These are phyloP conservation scores for Ennomos quercinarius DNA, from an alignment of 2,888 invertebrate genomes.

Conservation along the genomic window DNA sequence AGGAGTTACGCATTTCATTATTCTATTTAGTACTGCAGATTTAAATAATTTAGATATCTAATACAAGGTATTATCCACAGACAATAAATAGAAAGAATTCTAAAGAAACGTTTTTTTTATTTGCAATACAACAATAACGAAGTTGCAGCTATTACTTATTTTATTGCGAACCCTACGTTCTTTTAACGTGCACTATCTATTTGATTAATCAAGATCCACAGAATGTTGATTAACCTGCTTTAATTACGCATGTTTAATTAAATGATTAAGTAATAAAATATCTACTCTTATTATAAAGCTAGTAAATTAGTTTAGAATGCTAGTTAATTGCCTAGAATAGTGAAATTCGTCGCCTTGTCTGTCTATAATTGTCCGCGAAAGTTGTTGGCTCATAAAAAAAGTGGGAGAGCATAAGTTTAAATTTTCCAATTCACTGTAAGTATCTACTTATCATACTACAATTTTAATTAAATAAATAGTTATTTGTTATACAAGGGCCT, in stretches of 20 bases:
- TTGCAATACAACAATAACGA: not conserved
- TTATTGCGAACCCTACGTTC: slow-evolving; percentile 29
- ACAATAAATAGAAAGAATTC: no score
- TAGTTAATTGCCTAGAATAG: slow-evolving; percentile 21
- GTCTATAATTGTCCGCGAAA: slow-evolving; percentile 19
- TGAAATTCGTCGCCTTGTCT: slow-evolving; percentile 11
- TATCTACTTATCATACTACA: no score
- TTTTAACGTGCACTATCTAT: slow-evolving; percentile 38
- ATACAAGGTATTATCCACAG: no score
- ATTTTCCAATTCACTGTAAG: no score
- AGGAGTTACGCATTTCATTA: no score
- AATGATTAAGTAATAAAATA: slow-evolving; percentile 50
- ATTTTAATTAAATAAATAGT: no score
- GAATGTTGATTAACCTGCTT: slow-evolving; percentile 48
- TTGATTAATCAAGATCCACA: slow-evolving; percentile 53
- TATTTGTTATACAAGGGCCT: no score
- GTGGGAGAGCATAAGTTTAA: no score
- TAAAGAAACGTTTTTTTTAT: no score
- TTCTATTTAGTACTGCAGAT: no score
- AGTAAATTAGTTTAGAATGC: slow-evolving; percentile 25
- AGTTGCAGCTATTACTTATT: not conserved
- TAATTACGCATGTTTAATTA: slow-evolving; percentile 53
- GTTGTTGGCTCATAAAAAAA: not conserved
- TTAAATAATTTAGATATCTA: no score
- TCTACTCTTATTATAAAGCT: slow-evolving; percentile 33